Base-by-base conservation (phyloP, 2,888 invertebrate genomes). In the Myopa testacea region DNA sequence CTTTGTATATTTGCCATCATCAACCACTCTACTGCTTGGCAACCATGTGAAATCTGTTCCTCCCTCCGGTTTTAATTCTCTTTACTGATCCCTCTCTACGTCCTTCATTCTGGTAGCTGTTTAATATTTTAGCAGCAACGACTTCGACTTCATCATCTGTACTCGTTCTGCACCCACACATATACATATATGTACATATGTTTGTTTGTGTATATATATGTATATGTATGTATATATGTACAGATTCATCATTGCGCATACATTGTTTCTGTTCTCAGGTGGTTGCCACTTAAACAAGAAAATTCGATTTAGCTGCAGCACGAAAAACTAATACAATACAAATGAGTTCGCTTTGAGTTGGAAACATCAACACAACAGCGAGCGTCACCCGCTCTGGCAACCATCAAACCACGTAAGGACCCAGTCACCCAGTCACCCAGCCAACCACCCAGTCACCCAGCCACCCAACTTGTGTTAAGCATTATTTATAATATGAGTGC, bases 231-330 rank as follows among this genome's bases (percentile, higher is more conserved):
- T 16, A 60, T 10, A 45, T 45, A 45, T 45, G 7, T 45, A 10
- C 45, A 10, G 6, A 8, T 62, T 1, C 26, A 6, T 19, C n/a
- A 62, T 62, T 2, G 10, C 8, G 62, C 14, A 10, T 58, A 60
- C 71, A 72, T 73, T 62, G 73, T 73, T 63, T 60, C 60, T 37
- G 38, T 34, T 40, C 40, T 40, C 65, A 67, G 65, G 65, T 62
- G 45, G 62, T 34, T 73, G 73, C 73, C 73, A 74, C 65, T 74
- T 74, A 74, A 74, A 65, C 37, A 65, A 65, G 63, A 63, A 75
- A 68, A 75, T 75, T 75, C 75, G 75, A 75, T 75, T 75, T 75
- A 65, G 67, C 55, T 45, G 40, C 68, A 68, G 68, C 19, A 72
- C 12, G 60, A 60, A 72, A 58, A 72, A 40, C 60, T 45, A 65